A percentile compares a stretch with the other conserved stretches of the same genome.
phyloP scores from a whole-genome alignment of 1,140 invertebrate species.

The Tenebrio molitor region DNA sequence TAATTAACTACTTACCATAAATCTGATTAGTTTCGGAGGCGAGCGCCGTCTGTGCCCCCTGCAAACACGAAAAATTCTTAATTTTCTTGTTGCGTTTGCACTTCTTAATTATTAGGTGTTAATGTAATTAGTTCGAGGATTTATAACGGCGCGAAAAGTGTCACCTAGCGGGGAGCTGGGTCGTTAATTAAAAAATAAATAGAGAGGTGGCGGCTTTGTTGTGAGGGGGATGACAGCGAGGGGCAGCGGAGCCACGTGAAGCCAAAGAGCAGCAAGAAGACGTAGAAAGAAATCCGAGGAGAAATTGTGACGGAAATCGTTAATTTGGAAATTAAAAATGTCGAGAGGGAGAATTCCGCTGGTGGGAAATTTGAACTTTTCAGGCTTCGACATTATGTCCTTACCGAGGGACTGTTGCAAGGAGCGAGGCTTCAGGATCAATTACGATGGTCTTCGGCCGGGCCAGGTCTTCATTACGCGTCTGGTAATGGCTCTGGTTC shows the following conservation, averaged over 20 bases:
- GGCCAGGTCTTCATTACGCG: conserved; percentile 18
- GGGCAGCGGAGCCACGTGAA: not conserved
- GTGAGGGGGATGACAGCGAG: too few relatives aligned
- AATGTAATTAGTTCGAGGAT: conserved; percentile 23
- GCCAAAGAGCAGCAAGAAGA: conserved; percentile 15
- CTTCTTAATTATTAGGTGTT: conserved; percentile 23
- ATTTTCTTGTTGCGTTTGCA: conserved; percentile 12
- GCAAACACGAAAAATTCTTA: conserved; percentile 17
- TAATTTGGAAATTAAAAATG: too few relatives aligned
- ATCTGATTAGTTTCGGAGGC: conserved; percentile 11
- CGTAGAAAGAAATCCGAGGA: not conserved
- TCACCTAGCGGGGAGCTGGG: too few relatives aligned
- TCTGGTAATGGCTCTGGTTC: too few relatives aligned
- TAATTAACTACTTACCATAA: conserved; percentile 41
- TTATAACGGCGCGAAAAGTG: conserved; percentile 1
- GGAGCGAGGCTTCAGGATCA: too few relatives aligned
- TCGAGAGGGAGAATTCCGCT: too few relatives aligned
- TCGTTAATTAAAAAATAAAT: conserved; percentile 35
- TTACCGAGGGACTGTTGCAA: too few relatives aligned
- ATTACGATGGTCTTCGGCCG: too few relatives aligned
- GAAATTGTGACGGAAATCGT: not conserved
- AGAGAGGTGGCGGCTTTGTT: not conserved
- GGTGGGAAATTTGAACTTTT: not conserved
- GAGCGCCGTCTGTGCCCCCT: not conserved
- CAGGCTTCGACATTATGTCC: not conserved